phyloP scores from a whole-genome alignment of 2,888 invertebrate species.

The Eristalis pertinax region DNA sequence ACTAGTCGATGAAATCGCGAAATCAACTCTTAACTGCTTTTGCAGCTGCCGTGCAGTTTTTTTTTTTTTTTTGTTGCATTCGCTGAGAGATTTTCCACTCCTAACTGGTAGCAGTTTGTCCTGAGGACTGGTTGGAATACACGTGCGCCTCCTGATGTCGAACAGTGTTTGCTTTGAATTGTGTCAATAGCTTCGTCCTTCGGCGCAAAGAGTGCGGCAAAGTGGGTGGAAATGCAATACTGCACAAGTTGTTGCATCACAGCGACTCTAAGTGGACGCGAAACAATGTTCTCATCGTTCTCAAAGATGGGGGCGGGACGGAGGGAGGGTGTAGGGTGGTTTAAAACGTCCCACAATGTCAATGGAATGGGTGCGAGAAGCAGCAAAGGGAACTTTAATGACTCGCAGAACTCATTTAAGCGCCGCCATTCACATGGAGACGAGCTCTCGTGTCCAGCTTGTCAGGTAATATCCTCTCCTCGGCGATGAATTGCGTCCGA shows the following conservation, averaged over 20 bases:
- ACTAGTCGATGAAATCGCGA: conserved; percentile 41
- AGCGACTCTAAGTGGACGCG: neutral
- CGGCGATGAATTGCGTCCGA: conserved; percentile 53
- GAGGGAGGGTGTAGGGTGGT: neutral
- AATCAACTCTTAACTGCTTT: conserved; percentile 45
- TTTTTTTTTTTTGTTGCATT: conserved; percentile 14
- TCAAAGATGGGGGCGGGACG: neutral
- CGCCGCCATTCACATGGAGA: neutral
- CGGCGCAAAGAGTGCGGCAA: neutral
- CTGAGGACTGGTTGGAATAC: conserved; percentile 16
- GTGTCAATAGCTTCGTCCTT: conserved; percentile 60
- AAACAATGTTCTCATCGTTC: no score
- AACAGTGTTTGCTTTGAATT: conserved; percentile 46
- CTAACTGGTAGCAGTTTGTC: conserved; percentile 58
- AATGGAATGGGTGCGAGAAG: neutral
- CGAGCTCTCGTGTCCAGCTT: conserved; percentile 8
- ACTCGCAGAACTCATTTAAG: neutral
- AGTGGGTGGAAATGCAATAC: neutral
- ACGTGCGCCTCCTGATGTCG: conserved; percentile 1
- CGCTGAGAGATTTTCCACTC: conserved; percentile 35
- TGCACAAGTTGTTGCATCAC: neutral
- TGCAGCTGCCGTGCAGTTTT: conserved; percentile 53
- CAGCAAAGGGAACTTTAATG: neutral
- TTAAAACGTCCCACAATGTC: neutral
- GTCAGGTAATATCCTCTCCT: conserved; percentile 53